phyloP scores from a whole-genome alignment of 2,888 invertebrate species.

The Pyrochroa serraticornis region DNA sequence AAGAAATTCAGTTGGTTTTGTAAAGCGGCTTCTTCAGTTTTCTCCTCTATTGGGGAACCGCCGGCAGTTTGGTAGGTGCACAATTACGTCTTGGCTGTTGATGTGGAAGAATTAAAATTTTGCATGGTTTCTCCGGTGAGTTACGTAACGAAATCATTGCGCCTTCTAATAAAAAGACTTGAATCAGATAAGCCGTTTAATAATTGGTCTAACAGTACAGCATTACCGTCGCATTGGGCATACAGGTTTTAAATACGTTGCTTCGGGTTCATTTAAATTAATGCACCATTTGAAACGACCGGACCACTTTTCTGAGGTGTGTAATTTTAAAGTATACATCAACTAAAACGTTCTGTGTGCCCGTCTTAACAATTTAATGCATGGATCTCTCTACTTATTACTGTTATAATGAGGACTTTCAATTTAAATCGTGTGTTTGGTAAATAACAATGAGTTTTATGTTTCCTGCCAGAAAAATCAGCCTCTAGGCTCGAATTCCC shows the following conservation, averaged over 20 bases:
- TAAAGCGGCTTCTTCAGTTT: too few species aligned
- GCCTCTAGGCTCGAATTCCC: too few species aligned
- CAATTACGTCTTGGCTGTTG: constrained; percentile 9
- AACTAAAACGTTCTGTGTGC: constrained; percentile 10
- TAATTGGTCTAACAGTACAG: constrained; percentile 49
- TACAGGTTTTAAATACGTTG: constrained; percentile 36
- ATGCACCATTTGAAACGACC: constrained; percentile 29
- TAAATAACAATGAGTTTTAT: constrained; percentile 20
- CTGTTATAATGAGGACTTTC: constrained; percentile 24
- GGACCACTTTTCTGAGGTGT: constrained; percentile 26
- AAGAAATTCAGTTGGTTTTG: too few species aligned
- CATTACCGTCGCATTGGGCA: constrained; percentile 27
- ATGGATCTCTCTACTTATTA: constrained; percentile 20
- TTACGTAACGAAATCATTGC: constrained; percentile 30
- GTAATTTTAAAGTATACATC: constrained; percentile 28
- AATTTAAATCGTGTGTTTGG: constrained; percentile 20
- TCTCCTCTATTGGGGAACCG: too few species aligned
- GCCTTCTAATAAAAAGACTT: constrained; percentile 25
- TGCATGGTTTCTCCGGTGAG: constrained; percentile 14
- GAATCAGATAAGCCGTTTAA: constrained; percentile 48
- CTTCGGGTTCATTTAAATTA: constrained; percentile 36
- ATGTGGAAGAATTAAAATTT: constrained; percentile 7
- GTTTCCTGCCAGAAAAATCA: constrained; percentile 10
- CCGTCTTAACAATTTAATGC: constrained; percentile 19
- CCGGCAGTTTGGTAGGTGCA: background rate